phyloP scores from a whole-genome alignment of 2,797 vertebrate species.

The Trichosurus vulpecula region DNA sequence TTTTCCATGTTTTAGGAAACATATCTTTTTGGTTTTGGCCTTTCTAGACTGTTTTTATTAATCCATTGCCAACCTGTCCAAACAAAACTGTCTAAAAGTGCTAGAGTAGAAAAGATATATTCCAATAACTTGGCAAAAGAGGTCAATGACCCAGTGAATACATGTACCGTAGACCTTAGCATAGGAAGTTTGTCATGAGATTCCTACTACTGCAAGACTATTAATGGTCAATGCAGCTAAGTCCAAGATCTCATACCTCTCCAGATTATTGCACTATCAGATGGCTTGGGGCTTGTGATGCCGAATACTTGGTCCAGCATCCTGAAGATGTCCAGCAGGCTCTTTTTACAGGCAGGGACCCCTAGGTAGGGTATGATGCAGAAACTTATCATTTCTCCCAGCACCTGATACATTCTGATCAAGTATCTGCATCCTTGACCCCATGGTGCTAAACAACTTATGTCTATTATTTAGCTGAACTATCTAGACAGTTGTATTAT shows the following conservation, averaged over 20 bases:
- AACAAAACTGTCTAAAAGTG: neutral
- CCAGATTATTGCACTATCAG: neutral
- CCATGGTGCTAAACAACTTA: neutral
- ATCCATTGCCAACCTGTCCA: neutral
- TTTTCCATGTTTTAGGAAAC: neutral
- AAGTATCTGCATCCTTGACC: neutral
- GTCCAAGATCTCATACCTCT: neutral
- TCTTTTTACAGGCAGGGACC: neutral
- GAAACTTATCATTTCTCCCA: neutral
- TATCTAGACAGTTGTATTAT: neutral
- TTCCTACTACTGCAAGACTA: neutral
- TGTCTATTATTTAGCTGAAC: neutral
- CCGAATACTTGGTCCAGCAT: neutral
- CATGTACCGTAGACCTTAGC: neutral
- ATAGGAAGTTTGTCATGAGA: neutral
- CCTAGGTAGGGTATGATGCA: neutral
- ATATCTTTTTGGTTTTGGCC: neutral
- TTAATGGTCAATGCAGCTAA: neutral
- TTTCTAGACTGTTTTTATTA: neutral
- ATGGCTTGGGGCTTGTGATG: neutral
- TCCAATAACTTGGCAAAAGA: neutral
- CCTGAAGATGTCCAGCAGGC: neutral
- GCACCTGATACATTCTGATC: neutral
- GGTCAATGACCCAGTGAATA: neutral
- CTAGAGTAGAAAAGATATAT: neutral